These are phyloP conservation scores for Eristalinus aeneus DNA, from an alignment of 2,888 invertebrate species.

Conservation along the genomic window DNA sequence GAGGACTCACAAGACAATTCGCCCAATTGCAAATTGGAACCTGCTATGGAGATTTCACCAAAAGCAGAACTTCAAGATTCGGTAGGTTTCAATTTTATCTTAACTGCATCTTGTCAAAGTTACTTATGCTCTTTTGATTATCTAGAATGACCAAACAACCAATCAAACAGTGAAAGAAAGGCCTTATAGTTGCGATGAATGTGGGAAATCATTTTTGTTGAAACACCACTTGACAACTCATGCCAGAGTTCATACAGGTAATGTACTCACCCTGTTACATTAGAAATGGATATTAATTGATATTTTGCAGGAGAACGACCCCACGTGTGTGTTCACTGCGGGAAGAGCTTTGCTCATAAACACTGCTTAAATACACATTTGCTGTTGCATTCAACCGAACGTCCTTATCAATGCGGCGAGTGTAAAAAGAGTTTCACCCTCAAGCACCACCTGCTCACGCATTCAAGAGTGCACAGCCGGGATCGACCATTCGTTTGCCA, in stretches of 20 bases:
- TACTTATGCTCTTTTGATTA: neutral
- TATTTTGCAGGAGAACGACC: conserved; percentile 84
- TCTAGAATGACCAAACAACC: conserved; percentile 79
- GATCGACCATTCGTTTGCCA: conserved; percentile 91
- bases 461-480: conserved; percentile 89
- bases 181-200: conserved; percentile 91
- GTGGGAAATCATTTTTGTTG: conserved; percentile 90
- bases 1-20: conserved; percentile 81
- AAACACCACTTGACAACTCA: conserved; percentile 93
- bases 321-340: conserved; percentile 89
- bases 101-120: neutral
- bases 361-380: conserved; percentile 92
- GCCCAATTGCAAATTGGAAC: conserved; percentile 80
- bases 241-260: conserved; percentile 89
- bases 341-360: conserved; percentile 91
- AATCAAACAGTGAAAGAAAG: conserved; percentile 84
- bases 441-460: conserved; percentile 91
- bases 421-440: conserved; percentile 93
- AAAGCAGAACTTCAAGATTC: conserved; percentile 80
- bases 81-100: conserved; percentile 67
- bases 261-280: neutral
- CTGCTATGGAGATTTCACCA: conserved; percentile 80
- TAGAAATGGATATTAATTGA: neutral
- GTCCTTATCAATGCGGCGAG: conserved; percentile 91
- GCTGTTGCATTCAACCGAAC: conserved; percentile 89